These are phyloP conservation scores for Kryptopterus vitreolus DNA, from an alignment of 2,797 vertebrate genomes.

Conservation along the genomic window DNA sequence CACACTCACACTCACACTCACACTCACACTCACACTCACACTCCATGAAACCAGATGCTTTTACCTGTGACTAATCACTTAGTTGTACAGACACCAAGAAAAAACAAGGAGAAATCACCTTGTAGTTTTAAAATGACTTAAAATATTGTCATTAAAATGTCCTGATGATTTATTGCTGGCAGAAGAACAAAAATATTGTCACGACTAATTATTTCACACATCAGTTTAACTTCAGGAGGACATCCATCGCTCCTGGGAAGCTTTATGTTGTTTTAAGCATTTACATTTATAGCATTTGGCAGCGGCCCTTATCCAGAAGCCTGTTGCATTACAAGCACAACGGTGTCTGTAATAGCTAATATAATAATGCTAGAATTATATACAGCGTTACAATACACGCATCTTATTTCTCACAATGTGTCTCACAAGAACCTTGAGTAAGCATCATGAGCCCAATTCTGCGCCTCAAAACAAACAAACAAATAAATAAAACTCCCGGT, in stretches of 20 bases:
- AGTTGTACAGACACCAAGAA: background rate
- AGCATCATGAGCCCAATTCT: background rate
- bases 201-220: background rate
- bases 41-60: background rate
- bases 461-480: too few relatives aligned
- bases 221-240: background rate
- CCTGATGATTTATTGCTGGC: background rate
- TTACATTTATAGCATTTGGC: background rate
- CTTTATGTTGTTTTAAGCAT: slow-evolving; percentile 1
- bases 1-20: too few relatives aligned
- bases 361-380: background rate
- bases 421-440: too few relatives aligned
- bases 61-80: background rate
- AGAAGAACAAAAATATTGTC: background rate
- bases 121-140: background rate
- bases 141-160: too few relatives aligned
- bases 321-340: background rate
- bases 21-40: too few relatives aligned
- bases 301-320: background rate
- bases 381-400: background rate
- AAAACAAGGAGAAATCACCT: background rate
- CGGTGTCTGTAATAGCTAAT: background rate
- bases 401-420: background rate
- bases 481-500: background rate
- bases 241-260: background rate